Percentiles rank a stretch among this genome's conserved stretches.
These are phyloP conservation scores for Ailuropoda melanoleuca DNA, from an alignment of 2,113 vertebrate species.

Conservation along the genomic window DNA sequence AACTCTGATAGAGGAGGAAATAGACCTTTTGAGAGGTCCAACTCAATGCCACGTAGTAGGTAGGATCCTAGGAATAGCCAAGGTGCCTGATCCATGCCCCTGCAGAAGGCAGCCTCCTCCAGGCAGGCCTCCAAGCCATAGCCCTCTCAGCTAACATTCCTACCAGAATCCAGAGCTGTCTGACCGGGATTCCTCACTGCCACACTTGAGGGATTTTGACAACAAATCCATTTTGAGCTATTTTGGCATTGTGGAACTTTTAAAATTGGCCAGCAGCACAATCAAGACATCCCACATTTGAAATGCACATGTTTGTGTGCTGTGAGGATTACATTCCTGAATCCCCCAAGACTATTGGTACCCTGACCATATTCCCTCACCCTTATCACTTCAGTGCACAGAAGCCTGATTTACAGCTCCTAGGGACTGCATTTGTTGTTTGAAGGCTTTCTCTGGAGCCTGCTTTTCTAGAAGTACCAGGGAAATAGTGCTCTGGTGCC, in stretches of 20 bases:
- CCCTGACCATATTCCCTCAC: not conserved
- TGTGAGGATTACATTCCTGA: not conserved
- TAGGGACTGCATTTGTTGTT: not conserved
- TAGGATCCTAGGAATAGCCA: not conserved
- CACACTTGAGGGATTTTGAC: not conserved
- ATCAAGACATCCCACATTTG: not conserved
- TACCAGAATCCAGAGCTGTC: not conserved
- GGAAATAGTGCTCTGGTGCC: not conserved
- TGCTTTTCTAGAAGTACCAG: not conserved
- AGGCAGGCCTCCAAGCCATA: not conserved
- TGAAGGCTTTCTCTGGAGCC: not conserved
- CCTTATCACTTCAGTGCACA: not conserved
- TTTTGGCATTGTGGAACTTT: not conserved
- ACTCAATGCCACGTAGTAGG: not conserved
- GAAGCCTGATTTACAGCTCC: not conserved
- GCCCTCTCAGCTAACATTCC: not conserved
- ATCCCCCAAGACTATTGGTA: not conserved
- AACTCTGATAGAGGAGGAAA: not conserved
- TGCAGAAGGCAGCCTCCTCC: not conserved
- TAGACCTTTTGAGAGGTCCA: not conserved
- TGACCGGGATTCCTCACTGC: not conserved
- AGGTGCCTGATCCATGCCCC: not conserved
- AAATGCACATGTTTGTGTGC: not conserved
- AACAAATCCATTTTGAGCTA: not conserved
- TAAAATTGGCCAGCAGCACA: not conserved